Conservation (phyloP, 2,113 vertebrate species). For the Tautogolabrus adspersus region DNA sequence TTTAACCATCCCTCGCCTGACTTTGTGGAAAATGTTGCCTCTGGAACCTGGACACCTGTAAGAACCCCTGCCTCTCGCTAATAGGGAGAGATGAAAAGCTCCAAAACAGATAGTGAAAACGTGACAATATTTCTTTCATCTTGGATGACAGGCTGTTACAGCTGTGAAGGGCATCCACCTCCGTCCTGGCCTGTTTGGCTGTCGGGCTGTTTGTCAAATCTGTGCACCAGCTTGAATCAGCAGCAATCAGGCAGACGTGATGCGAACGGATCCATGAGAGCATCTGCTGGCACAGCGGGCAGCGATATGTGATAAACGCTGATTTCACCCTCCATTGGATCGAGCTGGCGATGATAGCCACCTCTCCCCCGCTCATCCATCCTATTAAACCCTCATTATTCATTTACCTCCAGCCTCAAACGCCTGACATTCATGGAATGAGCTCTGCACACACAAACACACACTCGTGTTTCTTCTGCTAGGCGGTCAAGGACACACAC, state of each 20-base stretch:
- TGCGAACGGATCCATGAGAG: slow-evolving; percentile 58
- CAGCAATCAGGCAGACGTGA: slow-evolving; percentile 65
- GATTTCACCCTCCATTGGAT: slow-evolving; percentile 80
- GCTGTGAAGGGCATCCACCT: slow-evolving; percentile 64
- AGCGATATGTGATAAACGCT: slow-evolving; percentile 71
- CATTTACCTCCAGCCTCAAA: slow-evolving; percentile 73
- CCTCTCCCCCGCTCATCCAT: slow-evolving; percentile 67
- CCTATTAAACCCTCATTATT: slow-evolving; percentile 78
- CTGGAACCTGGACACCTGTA: background rate
- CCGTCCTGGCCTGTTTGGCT: slow-evolving; percentile 41
- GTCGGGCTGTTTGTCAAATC: slow-evolving; percentile 67
- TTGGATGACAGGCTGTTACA: slow-evolving; percentile 10
- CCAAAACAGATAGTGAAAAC: background rate
- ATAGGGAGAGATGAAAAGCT: background rate
- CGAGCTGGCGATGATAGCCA: slow-evolving; percentile 66
- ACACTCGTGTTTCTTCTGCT: slow-evolving; percentile 14
- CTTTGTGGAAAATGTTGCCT: background rate
- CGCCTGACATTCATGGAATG: slow-evolving; percentile 55
- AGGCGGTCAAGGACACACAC: slow-evolving; percentile 56
- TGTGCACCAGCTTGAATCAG: slow-evolving; percentile 66
- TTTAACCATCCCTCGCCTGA: background rate
- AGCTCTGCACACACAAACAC: slow-evolving; percentile 8
- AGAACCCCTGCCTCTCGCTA: background rate
- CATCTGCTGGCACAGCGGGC: slow-evolving; percentile 73
- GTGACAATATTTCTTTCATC: slow-evolving; percentile 24